Percentiles rank a stretch among this genome's conserved stretches.
phyloP scores from a whole-genome alignment of 92 coral and sea anemone genomes.

The Porites cylindrica region DNA sequence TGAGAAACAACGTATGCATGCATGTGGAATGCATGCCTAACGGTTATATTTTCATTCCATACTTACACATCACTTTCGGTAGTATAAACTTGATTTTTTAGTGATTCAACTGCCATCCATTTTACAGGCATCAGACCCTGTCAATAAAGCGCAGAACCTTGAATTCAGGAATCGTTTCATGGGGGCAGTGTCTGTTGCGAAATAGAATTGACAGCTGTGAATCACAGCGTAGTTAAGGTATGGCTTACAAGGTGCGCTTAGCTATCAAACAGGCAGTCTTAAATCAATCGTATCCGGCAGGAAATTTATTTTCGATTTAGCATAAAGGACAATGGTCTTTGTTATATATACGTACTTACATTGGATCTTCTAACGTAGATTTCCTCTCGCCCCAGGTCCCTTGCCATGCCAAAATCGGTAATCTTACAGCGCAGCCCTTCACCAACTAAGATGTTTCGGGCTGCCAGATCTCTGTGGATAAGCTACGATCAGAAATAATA shows the following conservation, averaged over 20 bases:
- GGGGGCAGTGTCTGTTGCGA: not conserved
- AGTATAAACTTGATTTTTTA: constrained; percentile 27
- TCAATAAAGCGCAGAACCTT: not conserved
- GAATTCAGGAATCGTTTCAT: not conserved
- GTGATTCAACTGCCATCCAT: constrained; percentile 48
- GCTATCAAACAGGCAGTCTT: not conserved
- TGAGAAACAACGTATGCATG: too few species aligned
- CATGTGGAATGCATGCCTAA: too few species aligned
- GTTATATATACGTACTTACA: constrained; percentile 21
- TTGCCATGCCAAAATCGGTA: constrained; percentile 60
- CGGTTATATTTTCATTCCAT: not conserved
- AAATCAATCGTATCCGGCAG: not conserved
- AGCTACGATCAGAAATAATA: not conserved
- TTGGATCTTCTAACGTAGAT: constrained; percentile 50
- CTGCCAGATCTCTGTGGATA: constrained; percentile 49
- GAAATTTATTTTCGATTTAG: not conserved
- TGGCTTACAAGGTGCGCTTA: too few species aligned
- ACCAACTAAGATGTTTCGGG: constrained; percentile 45
- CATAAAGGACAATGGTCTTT: too few species aligned
- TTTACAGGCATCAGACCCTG: constrained; percentile 50
- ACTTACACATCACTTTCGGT: constrained; percentile 58
- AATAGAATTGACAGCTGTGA: too few species aligned
- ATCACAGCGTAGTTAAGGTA: too few species aligned
- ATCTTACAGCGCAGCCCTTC: constrained; percentile 46
- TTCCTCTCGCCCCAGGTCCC: constrained; percentile 38